Base-by-base conservation (phyloP, 2,888 invertebrate species). In the Horisme vitalbata region DNA sequence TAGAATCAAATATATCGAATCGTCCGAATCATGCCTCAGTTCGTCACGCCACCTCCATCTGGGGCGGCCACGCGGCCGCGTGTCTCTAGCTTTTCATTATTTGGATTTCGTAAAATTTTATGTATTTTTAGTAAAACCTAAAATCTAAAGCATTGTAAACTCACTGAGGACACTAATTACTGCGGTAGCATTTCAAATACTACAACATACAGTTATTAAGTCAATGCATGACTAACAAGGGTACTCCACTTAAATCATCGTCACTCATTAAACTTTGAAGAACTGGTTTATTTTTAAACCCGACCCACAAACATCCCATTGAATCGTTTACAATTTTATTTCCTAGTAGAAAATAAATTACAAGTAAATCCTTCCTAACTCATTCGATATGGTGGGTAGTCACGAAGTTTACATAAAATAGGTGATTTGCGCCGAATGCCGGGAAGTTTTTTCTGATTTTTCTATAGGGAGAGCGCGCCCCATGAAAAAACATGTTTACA, bases 341-440 rank as follows among this genome's bases (percentile, higher is more conserved):
- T 67, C 68, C 65, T 66, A 62, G 61, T 64, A 54, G 52, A 61
- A 60, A 61, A 65, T 65, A 70, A 65, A 78, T 74, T 81, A 82
- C 78, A 83, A 83, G 82, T 83, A 86, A 84, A 86, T 86, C 84
- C 81, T 79, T 85, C 81, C 78, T 84, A 86, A 87, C 83, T 79
- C 87, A 86, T 88, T 83, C 83, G 83, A 87, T 87, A 89, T 76
- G 84, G 86, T 74, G 65, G 70, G 75, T 71, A 89, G 89, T 88
- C 89, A 89, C 89, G 89, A 85, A 86, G 82, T 89, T 88, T 87
- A 87, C 89, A 88, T 89, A 87, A 89, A 88, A 83, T 86, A 83
- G 76, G 81, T 80, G 84, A 84, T 86, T 87, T 85, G 84, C 77
- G 69, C 75, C 80, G 79, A 85, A 85, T 77, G 75, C 79, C 76